Evolutionary conservation across 2,113 vertebrate species (phyloP).

Genomic region (Stigmatopora argus): DNA sequence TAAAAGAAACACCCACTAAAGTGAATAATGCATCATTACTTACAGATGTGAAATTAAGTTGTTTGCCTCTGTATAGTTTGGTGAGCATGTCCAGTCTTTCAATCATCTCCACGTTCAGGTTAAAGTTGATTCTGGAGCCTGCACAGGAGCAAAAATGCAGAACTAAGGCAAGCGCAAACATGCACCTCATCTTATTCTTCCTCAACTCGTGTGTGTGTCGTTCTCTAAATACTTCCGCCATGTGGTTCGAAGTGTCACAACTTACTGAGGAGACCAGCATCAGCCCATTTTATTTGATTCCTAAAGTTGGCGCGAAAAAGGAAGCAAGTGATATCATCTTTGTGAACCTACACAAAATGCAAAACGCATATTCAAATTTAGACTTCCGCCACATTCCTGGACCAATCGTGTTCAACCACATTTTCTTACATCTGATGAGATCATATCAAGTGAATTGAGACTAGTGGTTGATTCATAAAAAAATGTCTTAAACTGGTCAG

Average conservation of each 20-base stretch:
- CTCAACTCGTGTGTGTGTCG: background rate
- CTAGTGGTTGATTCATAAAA: background rate
- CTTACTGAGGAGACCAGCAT: slow-evolving; percentile 17
- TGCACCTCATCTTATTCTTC: slow-evolving; percentile 33
- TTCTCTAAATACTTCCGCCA: slow-evolving; percentile 1
- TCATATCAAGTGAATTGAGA: background rate
- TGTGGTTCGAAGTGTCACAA: background rate
- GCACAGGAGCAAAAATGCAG: slow-evolving; percentile 18
- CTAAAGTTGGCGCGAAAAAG: slow-evolving; percentile 3
- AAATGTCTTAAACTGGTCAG: background rate
- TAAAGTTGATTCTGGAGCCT: accelerated
- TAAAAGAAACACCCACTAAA: background rate
- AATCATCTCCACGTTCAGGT: background rate
- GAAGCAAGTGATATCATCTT: slow-evolving; percentile 22
- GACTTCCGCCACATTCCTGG: background rate
- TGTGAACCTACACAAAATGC: slow-evolving; percentile 11
- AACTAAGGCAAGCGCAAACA: slow-evolving; percentile 24
- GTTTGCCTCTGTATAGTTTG: accelerated
- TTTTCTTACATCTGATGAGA: background rate
- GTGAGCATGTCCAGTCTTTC: accelerated
- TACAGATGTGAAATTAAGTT: slow-evolving; percentile 13
- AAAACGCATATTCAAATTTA: background rate
- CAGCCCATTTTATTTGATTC: slow-evolving; percentile 22
- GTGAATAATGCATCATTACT: slow-evolving; percentile 29
- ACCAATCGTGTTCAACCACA: slow-evolving; percentile 7